phyloP scores from a whole-genome alignment of 2,888 invertebrate genomes.

The Pasiphila rectangulata region DNA sequence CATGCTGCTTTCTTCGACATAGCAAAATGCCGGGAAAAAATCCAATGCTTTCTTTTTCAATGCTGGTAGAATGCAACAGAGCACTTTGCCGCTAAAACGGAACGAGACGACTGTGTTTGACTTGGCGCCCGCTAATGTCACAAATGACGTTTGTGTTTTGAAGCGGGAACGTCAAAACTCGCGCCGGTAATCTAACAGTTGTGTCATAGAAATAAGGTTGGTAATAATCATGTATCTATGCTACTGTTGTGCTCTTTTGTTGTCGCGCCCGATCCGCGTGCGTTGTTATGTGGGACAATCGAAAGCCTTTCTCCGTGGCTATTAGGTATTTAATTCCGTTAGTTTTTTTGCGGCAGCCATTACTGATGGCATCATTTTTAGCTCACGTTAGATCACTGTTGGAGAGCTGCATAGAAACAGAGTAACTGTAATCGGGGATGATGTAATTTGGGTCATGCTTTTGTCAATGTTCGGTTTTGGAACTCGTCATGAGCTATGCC shows the following conservation, averaged over 20 bases:
- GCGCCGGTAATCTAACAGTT: slow-evolving; percentile 58
- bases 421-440: slow-evolving; percentile 72
- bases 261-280: slow-evolving; percentile 69
- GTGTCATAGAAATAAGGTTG: slow-evolving; percentile 50
- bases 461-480: slow-evolving; percentile 18
- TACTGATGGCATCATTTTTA: slow-evolving; percentile 77
- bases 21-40: slow-evolving; percentile 69
- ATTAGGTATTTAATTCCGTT: slow-evolving; percentile 80
- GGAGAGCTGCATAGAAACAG: slow-evolving; percentile 72
- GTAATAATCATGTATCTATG: slow-evolving; percentile 39
- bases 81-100: slow-evolving; percentile 40
- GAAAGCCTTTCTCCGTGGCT: slow-evolving; percentile 79
- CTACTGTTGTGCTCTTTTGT: slow-evolving; percentile 58
- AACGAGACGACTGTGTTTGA: slow-evolving; percentile 46
- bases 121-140: slow-evolving; percentile 46
- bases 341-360: slow-evolving; percentile 78
- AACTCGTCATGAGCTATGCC: neutral
- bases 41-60: slow-evolving; percentile 79
- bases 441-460: slow-evolving; percentile 61
- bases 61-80: slow-evolving; percentile 57
- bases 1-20: slow-evolving; percentile 79
- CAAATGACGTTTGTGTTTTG: slow-evolving; percentile 44
- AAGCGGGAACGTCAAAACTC: slow-evolving; percentile 49
- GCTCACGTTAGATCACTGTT: slow-evolving; percentile 78
- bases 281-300: slow-evolving; percentile 78